Conservation (phyloP, 2,113 vertebrate genomes). For the Natator depressus region DNA sequence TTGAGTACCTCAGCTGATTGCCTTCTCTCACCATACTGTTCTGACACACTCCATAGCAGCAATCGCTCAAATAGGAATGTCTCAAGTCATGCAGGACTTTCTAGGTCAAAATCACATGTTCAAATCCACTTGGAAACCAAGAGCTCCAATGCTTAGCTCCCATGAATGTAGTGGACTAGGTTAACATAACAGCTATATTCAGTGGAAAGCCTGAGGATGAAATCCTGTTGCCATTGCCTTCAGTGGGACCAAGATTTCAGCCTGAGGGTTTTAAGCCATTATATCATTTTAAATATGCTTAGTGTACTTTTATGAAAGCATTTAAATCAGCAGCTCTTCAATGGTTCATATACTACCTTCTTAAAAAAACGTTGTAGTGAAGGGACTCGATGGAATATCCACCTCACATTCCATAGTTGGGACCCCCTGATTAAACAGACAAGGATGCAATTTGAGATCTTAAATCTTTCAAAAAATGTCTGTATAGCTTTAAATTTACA, state of each 20-base stretch:
- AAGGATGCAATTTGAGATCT: no score
- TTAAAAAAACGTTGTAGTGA: not conserved
- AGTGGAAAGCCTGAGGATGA: not conserved
- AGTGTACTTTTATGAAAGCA: not conserved
- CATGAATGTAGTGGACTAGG: not conserved
- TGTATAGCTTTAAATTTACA: no score
- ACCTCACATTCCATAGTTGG: no score
- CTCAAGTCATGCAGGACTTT: not conserved
- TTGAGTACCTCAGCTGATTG: not conserved
- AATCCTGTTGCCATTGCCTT: not conserved
- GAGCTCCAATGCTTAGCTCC: not conserved
- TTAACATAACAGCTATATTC: not conserved
- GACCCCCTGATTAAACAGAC: no score
- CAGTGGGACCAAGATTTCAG: not conserved
- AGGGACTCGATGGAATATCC: not conserved
- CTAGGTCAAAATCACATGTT: not conserved
- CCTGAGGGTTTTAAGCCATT: not conserved
- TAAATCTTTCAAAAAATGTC: no score
- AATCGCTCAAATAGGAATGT: not conserved
- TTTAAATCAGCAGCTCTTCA: not conserved
- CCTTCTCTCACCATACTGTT: no score
- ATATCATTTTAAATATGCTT: not conserved
- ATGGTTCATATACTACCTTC: not conserved
- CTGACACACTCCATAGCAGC: no score
- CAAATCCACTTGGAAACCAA: not conserved